A percentile compares a stretch with the other conserved stretches of the same genome.
phyloP scores from a whole-genome alignment of 2,797 vertebrate genomes.

The Garrulus glandarius region DNA sequence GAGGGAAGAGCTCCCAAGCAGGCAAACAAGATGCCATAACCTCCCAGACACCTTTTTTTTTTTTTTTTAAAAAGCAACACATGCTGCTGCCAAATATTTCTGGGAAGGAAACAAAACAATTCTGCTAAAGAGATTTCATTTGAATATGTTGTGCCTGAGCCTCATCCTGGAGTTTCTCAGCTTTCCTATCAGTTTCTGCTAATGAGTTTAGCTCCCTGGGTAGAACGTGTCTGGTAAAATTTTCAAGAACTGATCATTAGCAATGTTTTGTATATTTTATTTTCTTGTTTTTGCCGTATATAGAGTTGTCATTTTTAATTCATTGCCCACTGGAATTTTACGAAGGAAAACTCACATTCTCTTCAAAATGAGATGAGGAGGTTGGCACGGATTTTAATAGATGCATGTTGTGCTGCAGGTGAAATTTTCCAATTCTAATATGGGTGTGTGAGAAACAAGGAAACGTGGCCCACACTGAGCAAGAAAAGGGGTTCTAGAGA shows the following conservation, averaged over 20 bases:
- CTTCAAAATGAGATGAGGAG: conserved; percentile 14
- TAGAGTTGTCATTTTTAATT: conserved; percentile 72
- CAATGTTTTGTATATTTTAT: conserved; percentile 71
- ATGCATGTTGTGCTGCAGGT: conserved; percentile 3
- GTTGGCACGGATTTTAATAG: conserved; percentile 6
- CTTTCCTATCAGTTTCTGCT: conserved; percentile 38
- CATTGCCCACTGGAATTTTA: conserved; percentile 66
- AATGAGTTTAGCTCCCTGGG: conserved; percentile 61
- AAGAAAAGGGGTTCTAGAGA: not conserved
- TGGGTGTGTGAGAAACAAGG: not conserved
- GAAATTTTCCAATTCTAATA: not conserved
- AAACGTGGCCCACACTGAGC: not conserved
- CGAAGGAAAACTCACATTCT: conserved; percentile 6
- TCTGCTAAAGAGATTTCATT: conserved; percentile 2
- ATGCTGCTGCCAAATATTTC: conserved; percentile 1
- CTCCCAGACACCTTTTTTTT: not conserved
- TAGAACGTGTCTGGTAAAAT: conserved; percentile 56
- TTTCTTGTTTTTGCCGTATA: conserved; percentile 59
- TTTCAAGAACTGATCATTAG: conserved; percentile 68
- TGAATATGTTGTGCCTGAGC: conserved; percentile 29
- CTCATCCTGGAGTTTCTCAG: conserved; percentile 7
- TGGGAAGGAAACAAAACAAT: conserved; percentile 1
- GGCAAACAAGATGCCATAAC: not conserved
- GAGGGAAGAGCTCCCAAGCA: not conserved
- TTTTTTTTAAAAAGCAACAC: not conserved